Percentiles rank a stretch among this genome's conserved stretches.
These are phyloP conservation scores for Elephas maximus DNA, from an alignment of 2,113 vertebrate genomes.

Conservation along the genomic window DNA sequence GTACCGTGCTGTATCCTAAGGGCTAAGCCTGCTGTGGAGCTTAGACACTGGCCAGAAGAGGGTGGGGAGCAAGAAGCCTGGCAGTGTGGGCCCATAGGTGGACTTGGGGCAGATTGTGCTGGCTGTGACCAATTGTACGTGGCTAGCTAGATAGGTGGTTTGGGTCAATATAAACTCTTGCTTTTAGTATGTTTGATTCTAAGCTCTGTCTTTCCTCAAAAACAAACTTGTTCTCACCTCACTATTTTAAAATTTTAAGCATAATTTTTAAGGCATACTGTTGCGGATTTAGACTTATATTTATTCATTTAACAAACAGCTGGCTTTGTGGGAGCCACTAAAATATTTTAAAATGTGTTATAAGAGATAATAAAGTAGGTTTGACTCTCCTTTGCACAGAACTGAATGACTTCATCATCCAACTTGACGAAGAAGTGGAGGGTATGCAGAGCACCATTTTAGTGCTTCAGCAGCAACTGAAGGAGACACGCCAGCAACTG, in stretches of 20 bases:
- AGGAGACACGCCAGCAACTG: conserved; percentile 95
- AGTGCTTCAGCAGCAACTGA: conserved; percentile 98
- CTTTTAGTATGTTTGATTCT: neutral
- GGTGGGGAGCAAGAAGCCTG: neutral
- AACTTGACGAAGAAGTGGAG: conserved; percentile 99
- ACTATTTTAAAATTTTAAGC: conserved; percentile 50
- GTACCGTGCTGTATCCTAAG: neutral
- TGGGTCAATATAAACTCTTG: neutral
- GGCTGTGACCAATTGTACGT: neutral
- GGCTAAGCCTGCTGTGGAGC: neutral
- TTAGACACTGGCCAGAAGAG: neutral
- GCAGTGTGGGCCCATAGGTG: neutral
- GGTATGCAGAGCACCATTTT: conserved; percentile 99
- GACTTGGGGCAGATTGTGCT: neutral
- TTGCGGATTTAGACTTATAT: conserved; percentile 9
- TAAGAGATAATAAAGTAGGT: conserved; percentile 67
- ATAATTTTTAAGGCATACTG: neutral
- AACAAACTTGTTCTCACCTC: conserved; percentile 10
- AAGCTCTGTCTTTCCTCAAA: neutral
- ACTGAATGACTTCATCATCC: conserved; percentile 99
- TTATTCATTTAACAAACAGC: conserved; percentile 11
- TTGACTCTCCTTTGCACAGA: conserved; percentile 90
- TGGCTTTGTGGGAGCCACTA: conserved; percentile 31
- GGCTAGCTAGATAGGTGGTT: neutral
- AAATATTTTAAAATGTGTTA: neutral